Evolutionary conservation across 2,113 vertebrate genomes (phyloP), one percentile per base, ranked within the genome.

Genomic region (Origma solitaria): DNA sequence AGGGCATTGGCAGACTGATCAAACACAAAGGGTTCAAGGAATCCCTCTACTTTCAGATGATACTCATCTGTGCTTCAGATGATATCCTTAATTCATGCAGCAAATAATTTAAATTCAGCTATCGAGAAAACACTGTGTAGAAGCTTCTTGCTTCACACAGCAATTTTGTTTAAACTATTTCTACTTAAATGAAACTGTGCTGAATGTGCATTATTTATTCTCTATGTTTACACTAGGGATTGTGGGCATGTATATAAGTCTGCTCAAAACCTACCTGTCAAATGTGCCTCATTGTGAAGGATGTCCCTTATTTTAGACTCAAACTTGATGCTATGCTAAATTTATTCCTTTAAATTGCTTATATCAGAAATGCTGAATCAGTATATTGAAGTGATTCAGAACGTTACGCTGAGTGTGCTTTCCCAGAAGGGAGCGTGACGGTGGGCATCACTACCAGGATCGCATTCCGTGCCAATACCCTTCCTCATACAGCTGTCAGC

Each of bases 271-370:
- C 20, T 75, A 60, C 37, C 11, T 94, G 80, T 81, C 87, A 95
- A 66, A 50, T 28, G 14, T 54, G 13, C 31, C 7, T 87, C 61
- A 37, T 68, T 51, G 69, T 92, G 84, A 96, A 91, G 13, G 44
- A 81, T 95, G 84, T 66, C 47, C 18, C 10, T 78, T 89, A 84
- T 96, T 95, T 92, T 73, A 92, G 54, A 42, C 56, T 66, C 42
- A 83, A 92, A 78, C 23, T 27, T 68, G 56, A 62, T 68, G 65
- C 73, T 89, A 87, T 91, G 81, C 60, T 84, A 58, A 54, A 81
- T 92, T 73, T 95, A 84, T 91, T 94, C 35, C 71, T 91, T 91
- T 82, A 75, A 82, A 95, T 92, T 84, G 47, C 92, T 94, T 92
- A 33, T 35, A 31, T 78, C 16, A 84, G 35, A 85, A 91, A 91